A percentile compares a stretch with the other conserved stretches of the same genome.
Conservation (phyloP, 2,888 invertebrate genomes). For the Apamea crenata region DNA sequence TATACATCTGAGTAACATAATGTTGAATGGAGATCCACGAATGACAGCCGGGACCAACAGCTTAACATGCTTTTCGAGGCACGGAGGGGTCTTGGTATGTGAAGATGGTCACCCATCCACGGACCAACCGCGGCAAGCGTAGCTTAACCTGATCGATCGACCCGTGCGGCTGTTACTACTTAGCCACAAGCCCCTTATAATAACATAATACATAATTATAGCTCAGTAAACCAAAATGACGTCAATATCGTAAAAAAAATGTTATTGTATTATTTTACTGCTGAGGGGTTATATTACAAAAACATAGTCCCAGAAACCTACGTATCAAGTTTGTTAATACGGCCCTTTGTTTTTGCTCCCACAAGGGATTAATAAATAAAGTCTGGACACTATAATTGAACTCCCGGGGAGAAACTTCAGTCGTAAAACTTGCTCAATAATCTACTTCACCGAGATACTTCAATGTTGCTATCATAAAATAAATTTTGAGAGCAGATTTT, state of each 20-base stretch:
- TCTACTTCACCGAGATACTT: conserved; percentile 44
- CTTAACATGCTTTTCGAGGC: too few relatives aligned
- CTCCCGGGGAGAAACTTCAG: conserved; percentile 55
- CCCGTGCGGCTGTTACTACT: too few relatives aligned
- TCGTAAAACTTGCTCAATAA: conserved; percentile 61
- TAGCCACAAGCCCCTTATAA: too few relatives aligned
- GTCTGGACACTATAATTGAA: conserved; percentile 58
- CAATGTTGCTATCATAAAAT: conserved; percentile 49
- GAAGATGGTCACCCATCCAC: too few relatives aligned
- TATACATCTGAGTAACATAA: background rate
- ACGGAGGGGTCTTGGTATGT: too few relatives aligned
- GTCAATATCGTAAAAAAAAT: background rate
- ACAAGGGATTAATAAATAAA: conserved; percentile 52
- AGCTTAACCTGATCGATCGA: too few relatives aligned
- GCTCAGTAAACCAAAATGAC: background rate
- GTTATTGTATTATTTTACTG: background rate
- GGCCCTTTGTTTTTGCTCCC: conserved; percentile 27
- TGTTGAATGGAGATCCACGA: background rate
- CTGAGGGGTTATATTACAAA: background rate
- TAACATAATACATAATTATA: background rate
- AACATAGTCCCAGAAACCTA: conserved; percentile 6
- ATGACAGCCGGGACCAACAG: too few relatives aligned
- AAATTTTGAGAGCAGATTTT: conserved; percentile 43
- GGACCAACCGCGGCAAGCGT: too few relatives aligned
- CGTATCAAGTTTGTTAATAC: conserved; percentile 34